Evolutionary conservation across 2,113 vertebrate genomes (phyloP).

Genomic region (Larimichthys polyactis): DNA sequence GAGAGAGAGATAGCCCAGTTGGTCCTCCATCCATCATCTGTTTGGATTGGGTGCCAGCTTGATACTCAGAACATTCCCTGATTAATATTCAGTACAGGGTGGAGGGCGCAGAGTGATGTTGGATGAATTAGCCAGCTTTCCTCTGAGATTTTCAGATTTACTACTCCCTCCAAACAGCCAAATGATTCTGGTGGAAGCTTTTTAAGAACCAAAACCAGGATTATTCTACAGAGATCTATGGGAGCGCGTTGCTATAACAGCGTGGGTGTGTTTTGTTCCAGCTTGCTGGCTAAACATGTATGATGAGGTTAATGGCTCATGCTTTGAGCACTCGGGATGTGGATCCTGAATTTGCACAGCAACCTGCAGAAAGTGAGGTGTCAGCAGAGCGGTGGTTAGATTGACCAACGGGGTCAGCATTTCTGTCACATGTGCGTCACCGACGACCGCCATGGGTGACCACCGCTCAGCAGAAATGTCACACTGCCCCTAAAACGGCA

Average conservation of each 20-base stretch:
- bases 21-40: slow-evolving; percentile 80
- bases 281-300: slow-evolving; percentile 37
- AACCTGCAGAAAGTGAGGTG: slow-evolving; percentile 60
- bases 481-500: slow-evolving; percentile 60
- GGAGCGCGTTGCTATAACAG: neutral
- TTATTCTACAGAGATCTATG: slow-evolving; percentile 35
- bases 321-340: slow-evolving; percentile 18
- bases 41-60: slow-evolving; percentile 75
- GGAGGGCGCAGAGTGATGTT: slow-evolving; percentile 57
- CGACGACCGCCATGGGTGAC: slow-evolving; percentile 63
- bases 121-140: slow-evolving; percentile 74
- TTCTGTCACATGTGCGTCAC: slow-evolving; percentile 74
- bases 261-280: slow-evolving; percentile 18
- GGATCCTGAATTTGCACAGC: slow-evolving; percentile 36
- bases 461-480: slow-evolving; percentile 82
- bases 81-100: slow-evolving; percentile 80
- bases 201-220: slow-evolving; percentile 32
- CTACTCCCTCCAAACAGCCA: slow-evolving; percentile 30
- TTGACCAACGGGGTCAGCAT: slow-evolving; percentile 73
- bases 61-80: slow-evolving; percentile 78
- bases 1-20: slow-evolving; percentile 65
- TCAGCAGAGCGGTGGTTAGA: slow-evolving; percentile 65
- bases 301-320: slow-evolving; percentile 56
- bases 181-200: slow-evolving; percentile 13
- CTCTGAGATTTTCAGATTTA: slow-evolving; percentile 55